Percentiles rank a stretch among this genome's conserved stretches.
These are phyloP conservation scores for Nomada flava DNA, from an alignment of 2,888 invertebrate species.

Conservation along the genomic window DNA sequence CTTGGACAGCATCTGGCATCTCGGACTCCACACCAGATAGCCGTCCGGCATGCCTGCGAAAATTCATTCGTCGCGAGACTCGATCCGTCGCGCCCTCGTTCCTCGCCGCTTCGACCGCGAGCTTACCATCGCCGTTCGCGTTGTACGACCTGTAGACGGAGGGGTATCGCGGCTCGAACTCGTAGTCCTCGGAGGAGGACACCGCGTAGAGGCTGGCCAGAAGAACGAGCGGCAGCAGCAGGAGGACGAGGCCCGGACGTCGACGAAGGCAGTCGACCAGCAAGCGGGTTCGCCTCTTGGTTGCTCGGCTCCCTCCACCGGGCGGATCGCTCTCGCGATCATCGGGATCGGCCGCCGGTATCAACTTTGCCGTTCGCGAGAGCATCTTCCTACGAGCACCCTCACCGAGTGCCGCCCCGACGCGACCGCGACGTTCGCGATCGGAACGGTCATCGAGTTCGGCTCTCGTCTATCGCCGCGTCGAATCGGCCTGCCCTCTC, in stretches of 20 bases:
- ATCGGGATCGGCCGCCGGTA: neutral
- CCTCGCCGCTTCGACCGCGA: neutral
- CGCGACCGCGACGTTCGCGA: neutral
- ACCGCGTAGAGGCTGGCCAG: constrained; percentile 76
- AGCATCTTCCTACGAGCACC: constrained; percentile 2
- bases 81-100: neutral
- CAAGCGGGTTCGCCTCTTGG: constrained; percentile 33
- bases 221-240: constrained; percentile 75
- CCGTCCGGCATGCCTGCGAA: constrained; percentile 78
- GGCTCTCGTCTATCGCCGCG: no score
- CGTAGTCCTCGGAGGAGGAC: constrained; percentile 70
- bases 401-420: neutral
- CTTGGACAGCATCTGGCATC: constrained; percentile 86
- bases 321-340: neutral
- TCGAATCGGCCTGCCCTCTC: no score
- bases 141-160: constrained; percentile 55
- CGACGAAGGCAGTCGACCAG: constrained; percentile 74
- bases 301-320: neutral
- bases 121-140: constrained; percentile 57
- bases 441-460: no score
- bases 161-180: constrained; percentile 70
- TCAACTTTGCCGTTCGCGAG: constrained; percentile 1
- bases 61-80: neutral
- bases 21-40: constrained; percentile 86
- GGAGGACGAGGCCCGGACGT: constrained; percentile 73